A percentile compares a stretch with the other conserved stretches of the same genome.
These are phyloP conservation scores for Gracilinanus agilis DNA, from an alignment of 2,113 vertebrate genomes.

Conservation along the genomic window DNA sequence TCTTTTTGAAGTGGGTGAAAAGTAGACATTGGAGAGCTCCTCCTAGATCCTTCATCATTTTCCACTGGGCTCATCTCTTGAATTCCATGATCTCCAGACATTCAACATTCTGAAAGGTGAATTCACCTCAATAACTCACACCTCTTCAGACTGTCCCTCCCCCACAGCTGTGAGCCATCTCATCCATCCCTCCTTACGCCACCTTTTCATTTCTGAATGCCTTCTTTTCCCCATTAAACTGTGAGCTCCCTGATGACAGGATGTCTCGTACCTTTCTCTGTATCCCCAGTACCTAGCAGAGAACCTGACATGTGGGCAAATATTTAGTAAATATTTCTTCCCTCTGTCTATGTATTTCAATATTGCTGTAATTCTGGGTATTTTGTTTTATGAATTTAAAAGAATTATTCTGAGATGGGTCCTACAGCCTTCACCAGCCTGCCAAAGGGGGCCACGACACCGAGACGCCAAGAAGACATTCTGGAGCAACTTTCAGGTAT, in stretches of 20 bases:
- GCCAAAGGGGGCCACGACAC: neutral
- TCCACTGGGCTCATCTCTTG: neutral
- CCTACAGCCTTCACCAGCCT: neutral
- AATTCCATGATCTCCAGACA: neutral
- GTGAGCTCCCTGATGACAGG: neutral
- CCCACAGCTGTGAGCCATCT: neutral
- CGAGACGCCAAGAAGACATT: neutral
- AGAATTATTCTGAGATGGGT: neutral
- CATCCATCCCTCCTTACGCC: neutral
- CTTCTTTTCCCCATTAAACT: neutral
- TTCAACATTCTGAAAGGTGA: neutral
- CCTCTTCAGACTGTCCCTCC: neutral
- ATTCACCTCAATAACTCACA: neutral
- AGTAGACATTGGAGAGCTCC: neutral
- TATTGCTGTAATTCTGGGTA: neutral
- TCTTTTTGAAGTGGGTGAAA: neutral
- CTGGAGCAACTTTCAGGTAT: neutral
- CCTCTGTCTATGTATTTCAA: neutral
- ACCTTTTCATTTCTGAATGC: neutral
- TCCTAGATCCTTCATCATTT: neutral
- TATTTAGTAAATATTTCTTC: neutral
- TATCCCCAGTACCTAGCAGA: neutral
- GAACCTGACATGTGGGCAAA: neutral
- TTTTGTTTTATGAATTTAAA: neutral
- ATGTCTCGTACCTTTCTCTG: neutral